Evolutionary conservation across 1,140 invertebrate genomes (phyloP).

Genomic region (Hylyphantes graminicola): DNA sequence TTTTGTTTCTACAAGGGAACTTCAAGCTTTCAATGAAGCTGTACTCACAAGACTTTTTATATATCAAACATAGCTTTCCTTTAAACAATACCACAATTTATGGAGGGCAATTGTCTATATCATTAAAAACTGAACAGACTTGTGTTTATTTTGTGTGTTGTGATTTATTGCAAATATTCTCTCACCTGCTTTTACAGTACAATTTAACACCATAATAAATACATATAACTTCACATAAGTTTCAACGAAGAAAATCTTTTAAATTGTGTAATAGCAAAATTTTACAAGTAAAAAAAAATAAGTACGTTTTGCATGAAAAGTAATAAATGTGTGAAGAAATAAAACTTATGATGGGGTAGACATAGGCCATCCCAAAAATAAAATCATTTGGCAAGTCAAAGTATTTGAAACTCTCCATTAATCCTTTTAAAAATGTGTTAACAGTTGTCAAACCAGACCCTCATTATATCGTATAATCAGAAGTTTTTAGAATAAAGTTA

Average conservation of each 20-base stretch:
- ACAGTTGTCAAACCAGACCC: too few species aligned
- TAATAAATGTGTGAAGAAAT: too few species aligned
- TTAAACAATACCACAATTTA: slow-evolving; percentile 42
- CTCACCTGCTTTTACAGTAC: neutral
- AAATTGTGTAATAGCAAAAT: slow-evolving; percentile 1
- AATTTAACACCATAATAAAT: too few species aligned
- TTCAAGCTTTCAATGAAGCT: slow-evolving; percentile 37
- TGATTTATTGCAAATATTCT: neutral
- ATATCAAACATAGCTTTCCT: slow-evolving; percentile 50
- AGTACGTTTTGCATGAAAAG: too few species aligned
- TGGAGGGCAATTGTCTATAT: slow-evolving; percentile 49
- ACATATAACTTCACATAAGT: neutral
- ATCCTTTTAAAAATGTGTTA: too few species aligned
- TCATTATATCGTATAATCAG: too few species aligned
- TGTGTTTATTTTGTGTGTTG: slow-evolving; percentile 18
- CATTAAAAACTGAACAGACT: slow-evolving; percentile 54
- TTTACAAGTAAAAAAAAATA: neutral
- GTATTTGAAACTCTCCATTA: too few species aligned
- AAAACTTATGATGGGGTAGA: too few species aligned
- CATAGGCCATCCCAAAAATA: too few species aligned
- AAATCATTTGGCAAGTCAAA: too few species aligned
- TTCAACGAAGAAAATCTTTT: neutral
- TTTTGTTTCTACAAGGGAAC: slow-evolving; percentile 63
- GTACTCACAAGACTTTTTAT: slow-evolving; percentile 48
- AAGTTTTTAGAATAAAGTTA: too few species aligned